Evolutionary conservation across 2,113 vertebrate genomes (phyloP).

Genomic region (Rissa tridactyla): DNA sequence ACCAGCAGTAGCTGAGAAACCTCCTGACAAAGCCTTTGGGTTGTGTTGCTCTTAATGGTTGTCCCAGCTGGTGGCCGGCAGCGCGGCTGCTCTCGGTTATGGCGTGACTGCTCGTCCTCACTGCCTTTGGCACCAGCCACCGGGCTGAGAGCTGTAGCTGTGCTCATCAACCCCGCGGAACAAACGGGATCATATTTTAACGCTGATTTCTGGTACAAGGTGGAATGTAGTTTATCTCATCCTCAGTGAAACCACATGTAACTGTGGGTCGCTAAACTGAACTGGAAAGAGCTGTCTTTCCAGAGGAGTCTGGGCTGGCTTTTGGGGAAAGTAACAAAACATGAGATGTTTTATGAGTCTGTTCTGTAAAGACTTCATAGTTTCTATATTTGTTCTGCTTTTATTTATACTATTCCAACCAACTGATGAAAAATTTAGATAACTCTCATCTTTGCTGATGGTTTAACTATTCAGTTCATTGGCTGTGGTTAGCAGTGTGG

Average conservation of each 20-base stretch:
- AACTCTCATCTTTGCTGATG: not conserved
- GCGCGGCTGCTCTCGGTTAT: accelerated
- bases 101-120: not conserved
- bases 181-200: not conserved
- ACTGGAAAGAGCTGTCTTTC: not conserved
- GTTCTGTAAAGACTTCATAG: not conserved
- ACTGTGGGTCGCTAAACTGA: not conserved
- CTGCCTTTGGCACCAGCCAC: accelerated
- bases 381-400: not conserved
- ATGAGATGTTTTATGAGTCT: not conserved
- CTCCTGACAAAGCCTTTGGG: not conserved
- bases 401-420: not conserved
- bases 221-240: not conserved
- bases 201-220: not conserved
- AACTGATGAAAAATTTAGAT: not conserved
- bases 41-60: not conserved
- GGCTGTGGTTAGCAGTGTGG: not conserved
- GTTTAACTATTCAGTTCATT: not conserved
- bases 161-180: accelerated
- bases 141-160: not conserved
- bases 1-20: not conserved
- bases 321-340: not conserved
- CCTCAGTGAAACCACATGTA: not conserved
- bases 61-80: not conserved
- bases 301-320: not conserved